These are phyloP conservation scores for Orientallactaga bullata DNA, from an alignment of 2,113 vertebrate species.

Conservation along the genomic window DNA sequence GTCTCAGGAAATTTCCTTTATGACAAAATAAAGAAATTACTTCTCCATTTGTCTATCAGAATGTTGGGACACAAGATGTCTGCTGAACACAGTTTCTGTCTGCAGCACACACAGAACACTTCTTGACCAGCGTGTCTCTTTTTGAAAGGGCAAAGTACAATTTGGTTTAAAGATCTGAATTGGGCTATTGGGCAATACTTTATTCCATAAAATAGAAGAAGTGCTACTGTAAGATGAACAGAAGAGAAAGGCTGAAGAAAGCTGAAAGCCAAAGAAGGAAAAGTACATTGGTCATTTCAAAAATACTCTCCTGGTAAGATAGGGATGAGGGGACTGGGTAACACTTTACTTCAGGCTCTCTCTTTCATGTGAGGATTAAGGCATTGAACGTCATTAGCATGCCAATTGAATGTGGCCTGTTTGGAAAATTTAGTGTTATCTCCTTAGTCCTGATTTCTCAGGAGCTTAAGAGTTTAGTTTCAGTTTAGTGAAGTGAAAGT, in stretches of 20 bases:
- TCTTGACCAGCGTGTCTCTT: not conserved
- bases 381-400: not conserved
- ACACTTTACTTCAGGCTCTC: not conserved
- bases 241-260: not conserved
- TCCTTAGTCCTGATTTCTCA: not conserved
- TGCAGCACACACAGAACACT: not conserved
- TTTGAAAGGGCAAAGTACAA: not conserved
- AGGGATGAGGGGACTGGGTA: not conserved
- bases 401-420: not conserved
- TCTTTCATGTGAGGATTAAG: not conserved
- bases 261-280: not conserved
- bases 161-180: constrained; percentile 21
- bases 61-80: not conserved
- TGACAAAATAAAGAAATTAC: constrained; percentile 27
- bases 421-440: not conserved
- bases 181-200: not conserved
- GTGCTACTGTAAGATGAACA: not conserved
- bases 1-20: constrained; percentile 16
- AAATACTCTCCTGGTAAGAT: not conserved
- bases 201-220: not conserved
- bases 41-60: not conserved
- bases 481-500: not conserved
- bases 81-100: not conserved
- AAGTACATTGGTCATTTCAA: not conserved
- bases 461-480: constrained; percentile 4